Evolutionary conservation across 2,113 vertebrate species (phyloP).

Genomic region (Pantherophis guttatus): DNA sequence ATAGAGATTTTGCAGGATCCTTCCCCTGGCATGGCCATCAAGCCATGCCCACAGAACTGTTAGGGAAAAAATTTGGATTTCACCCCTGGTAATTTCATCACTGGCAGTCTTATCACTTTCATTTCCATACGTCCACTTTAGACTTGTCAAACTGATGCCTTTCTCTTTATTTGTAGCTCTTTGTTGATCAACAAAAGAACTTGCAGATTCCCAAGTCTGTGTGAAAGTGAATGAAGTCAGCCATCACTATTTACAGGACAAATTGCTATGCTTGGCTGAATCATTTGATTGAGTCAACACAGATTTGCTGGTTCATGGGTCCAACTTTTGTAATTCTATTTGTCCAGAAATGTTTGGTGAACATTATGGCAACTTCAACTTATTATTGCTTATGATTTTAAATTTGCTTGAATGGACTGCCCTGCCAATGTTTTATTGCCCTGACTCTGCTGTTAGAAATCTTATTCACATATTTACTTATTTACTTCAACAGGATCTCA

Average conservation of each 20-base stretch:
- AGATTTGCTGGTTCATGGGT: background rate
- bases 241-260: background rate
- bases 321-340: background rate
- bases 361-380: background rate
- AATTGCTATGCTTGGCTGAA: too few relatives aligned
- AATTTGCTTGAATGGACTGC: background rate
- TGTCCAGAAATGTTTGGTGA: background rate
- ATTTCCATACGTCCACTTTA: background rate
- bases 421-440: background rate
- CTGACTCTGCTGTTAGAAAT: background rate
- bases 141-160: background rate
- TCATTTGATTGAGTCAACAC: background rate
- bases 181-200: background rate
- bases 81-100: background rate
- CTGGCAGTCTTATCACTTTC: background rate
- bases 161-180: background rate
- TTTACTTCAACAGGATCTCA: background rate
- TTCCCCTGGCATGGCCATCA: too few relatives aligned
- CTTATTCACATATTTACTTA: background rate
- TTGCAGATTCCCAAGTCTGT: background rate
- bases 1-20: too few relatives aligned
- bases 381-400: background rate
- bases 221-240: background rate
- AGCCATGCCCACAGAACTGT: too few relatives aligned
- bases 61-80: too few relatives aligned